phyloP scores from a whole-genome alignment of 1,140 invertebrate genomes.

The Drosophila melanogaster region DNA sequence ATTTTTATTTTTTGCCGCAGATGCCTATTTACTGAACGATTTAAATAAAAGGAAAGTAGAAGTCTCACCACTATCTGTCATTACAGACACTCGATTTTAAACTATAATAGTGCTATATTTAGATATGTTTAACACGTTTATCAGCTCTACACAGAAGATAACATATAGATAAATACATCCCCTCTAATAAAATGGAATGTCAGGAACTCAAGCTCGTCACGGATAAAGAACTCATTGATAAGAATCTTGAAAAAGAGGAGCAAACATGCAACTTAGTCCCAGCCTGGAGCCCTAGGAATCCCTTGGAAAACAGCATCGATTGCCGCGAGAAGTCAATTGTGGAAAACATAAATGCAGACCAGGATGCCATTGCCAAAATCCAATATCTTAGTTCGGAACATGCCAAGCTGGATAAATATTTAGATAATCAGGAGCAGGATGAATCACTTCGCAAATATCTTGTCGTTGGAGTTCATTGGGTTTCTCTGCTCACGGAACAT shows the following conservation, averaged over 20 bases:
- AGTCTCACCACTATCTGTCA: not conserved
- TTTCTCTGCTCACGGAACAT: slow-evolving; percentile 93
- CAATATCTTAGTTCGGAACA: slow-evolving; percentile 67
- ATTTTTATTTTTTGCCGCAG: not conserved
- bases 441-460: slow-evolving; percentile 87
- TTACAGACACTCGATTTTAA: not conserved
- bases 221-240: not conserved
- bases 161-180: not conserved
- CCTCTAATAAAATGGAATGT: not conserved
- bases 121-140: slow-evolving; percentile 1
- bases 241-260: not conserved
- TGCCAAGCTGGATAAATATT: slow-evolving; percentile 75
- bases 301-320: not conserved
- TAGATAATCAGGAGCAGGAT: slow-evolving; percentile 86
- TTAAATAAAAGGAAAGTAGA: not conserved
- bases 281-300: not conserved
- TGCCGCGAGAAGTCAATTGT: slow-evolving; percentile 26
- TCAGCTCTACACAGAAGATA: not conserved
- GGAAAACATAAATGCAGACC: slow-evolving; percentile 29
- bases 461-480: slow-evolving; percentile 89
- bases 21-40: not conserved
- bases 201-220: not conserved
- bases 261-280: too few relatives aligned
- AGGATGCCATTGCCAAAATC: slow-evolving; percentile 16
- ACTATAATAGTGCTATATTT: not conserved